phyloP scores from a whole-genome alignment of 2,113 vertebrate species.

The Choloepus hoffmanni region DNA sequence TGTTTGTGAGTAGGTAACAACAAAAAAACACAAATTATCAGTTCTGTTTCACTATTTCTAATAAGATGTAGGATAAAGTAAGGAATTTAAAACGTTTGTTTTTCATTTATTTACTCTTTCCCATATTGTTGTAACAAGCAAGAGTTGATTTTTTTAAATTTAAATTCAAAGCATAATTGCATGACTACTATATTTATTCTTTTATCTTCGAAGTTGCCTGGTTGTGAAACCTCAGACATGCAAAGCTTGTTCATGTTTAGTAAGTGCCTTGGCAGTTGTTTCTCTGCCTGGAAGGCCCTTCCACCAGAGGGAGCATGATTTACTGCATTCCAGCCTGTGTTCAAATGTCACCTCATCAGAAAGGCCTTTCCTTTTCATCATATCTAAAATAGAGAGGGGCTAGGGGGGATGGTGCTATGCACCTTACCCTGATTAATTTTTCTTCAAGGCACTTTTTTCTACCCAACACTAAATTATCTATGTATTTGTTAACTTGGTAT shows the following conservation, averaged over 20 bases:
- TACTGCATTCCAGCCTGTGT: background rate
- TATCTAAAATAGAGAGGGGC: conserved; percentile 23
- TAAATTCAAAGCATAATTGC: background rate
- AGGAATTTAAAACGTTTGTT: conserved; percentile 23
- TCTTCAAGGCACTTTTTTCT: background rate
- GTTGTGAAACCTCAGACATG: conserved; percentile 12
- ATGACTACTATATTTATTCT: conserved; percentile 10
- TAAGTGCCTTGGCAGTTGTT: conserved; percentile 1
- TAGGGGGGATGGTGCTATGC: background rate
- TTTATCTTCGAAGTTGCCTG: conserved; percentile 10
- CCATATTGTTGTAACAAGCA: background rate
- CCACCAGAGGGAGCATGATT: background rate
- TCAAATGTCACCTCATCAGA: background rate
- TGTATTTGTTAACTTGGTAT: background rate
- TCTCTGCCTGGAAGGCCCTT: background rate
- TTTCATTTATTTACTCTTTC: background rate
- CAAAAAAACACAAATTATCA: background rate
- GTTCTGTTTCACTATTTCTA: conserved; percentile 37
- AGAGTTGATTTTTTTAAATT: background rate
- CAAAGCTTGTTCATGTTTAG: too few species aligned
- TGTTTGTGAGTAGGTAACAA: background rate
- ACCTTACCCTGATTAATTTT: background rate
- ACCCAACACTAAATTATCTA: background rate
- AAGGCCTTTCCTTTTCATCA: conserved; percentile 21
- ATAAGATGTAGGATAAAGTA: background rate